Conservation (phyloP, 2,113 vertebrate species). For the Scopus umbretta region DNA sequence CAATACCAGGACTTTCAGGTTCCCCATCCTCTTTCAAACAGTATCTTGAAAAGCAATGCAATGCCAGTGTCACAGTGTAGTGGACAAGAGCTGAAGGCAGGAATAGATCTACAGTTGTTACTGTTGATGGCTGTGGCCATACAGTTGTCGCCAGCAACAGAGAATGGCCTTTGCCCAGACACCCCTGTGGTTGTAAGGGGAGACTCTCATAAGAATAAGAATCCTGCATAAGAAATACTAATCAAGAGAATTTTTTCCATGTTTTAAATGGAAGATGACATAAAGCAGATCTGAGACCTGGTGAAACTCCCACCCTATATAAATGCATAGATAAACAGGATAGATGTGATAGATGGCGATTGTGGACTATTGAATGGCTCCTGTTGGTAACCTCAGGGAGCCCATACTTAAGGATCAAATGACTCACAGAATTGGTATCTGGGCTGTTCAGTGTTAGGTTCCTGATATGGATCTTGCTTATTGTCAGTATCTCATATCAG, state of each 20-base stretch:
- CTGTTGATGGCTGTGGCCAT: neutral
- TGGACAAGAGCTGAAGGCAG: accelerated
- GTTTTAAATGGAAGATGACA: neutral
- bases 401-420: neutral
- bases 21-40: neutral
- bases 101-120: neutral
- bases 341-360: neutral
- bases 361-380: neutral
- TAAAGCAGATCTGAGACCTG: neutral
- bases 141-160: neutral
- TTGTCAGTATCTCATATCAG: neutral
- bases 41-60: neutral
- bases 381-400: neutral
- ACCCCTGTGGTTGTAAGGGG: neutral
- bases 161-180: neutral
- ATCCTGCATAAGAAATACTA: neutral
- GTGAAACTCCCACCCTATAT: neutral
- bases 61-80: neutral
- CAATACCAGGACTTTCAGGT: neutral
- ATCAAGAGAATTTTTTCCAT: neutral
- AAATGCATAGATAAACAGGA: neutral
- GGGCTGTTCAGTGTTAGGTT: neutral
- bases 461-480: neutral
- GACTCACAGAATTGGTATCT: neutral
- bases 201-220: neutral